Evolutionary conservation across 2,113 vertebrate species (phyloP), one percentile per base, ranked within the genome.

Genomic region (Leptodactylus fuscus): DNA sequence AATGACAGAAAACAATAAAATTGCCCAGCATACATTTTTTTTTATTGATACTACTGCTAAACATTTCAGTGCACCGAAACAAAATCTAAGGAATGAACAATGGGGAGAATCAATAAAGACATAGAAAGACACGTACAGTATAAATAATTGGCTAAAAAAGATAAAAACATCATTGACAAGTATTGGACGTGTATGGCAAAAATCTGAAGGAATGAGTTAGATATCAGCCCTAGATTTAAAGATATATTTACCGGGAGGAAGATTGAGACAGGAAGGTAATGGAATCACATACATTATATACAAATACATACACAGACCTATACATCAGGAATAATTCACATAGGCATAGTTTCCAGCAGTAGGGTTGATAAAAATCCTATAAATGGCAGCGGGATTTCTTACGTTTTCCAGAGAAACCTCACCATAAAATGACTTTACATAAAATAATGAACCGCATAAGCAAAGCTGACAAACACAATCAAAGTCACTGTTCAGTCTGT

Each of bases 1-100:
- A 80, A 41, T 62, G 77, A 13, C 55, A 80, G 36, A 38, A 60
- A 80, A 80, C 77, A 80, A 60, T 62, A 80, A 80, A 80, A 80
- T 34, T 60, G 36, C 34, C 60, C 77, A 44, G 24, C 44, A 44
- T 80, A 60, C 11, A 24, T 62, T 60, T 58, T 34, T 55, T 80
- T 44, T 60, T 36, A 80, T 41, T 44, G 51, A 44, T 44, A 62
- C 24, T 60, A 80, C 77, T 18, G 38, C 7, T 62, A 44, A 80
- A 80, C 13, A 27, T 41, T 38, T 79, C n/a, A 69, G 32, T 38
- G 65, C 22, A 69, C 34, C 62, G 7, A 36, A 34, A 67, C 62
- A 10, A 24, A 29, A 51, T 20, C 32, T 13, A 27, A 51, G 44
- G 22, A 44, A 24, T n/a, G 48, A 74, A 8, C 2, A 1, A 46